Evolutionary conservation across 1,140 invertebrate species (phyloP).

Genomic region (Macrostomum lignano): DNA sequence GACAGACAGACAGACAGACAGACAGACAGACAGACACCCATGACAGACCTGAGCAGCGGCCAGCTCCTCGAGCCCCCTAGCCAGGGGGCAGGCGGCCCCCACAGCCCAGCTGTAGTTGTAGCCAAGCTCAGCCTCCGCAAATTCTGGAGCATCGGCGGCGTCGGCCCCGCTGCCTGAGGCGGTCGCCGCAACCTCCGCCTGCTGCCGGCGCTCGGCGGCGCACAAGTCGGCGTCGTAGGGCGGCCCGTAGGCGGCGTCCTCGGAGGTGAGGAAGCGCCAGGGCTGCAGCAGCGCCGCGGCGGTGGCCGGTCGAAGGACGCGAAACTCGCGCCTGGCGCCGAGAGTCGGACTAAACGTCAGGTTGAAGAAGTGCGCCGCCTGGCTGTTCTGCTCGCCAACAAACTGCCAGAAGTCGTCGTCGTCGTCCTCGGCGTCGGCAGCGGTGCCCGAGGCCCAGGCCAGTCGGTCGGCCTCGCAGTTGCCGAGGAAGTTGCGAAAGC

Average conservation of each 20-base stretch:
- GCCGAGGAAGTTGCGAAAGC: conserved; percentile 55
- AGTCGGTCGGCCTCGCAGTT: conserved; percentile 3
- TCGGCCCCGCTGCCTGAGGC: too few species aligned
- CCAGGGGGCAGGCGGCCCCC: too few species aligned
- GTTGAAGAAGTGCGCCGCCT: conserved; percentile 62
- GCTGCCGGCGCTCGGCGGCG: too few species aligned
- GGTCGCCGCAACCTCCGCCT: too few species aligned
- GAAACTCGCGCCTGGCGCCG: conserved; percentile 33
- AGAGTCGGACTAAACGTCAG: conserved; percentile 51
- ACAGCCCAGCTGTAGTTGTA: too few species aligned
- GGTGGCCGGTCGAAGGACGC: conserved; percentile 55
- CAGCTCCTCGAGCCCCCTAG: too few species aligned
- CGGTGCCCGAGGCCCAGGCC: neutral
- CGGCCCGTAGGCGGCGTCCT: conserved; percentile 61
- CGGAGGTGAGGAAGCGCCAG: conserved; percentile 70
- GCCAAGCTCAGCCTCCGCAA: too few species aligned
- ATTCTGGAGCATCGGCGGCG: too few species aligned
- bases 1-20: too few species aligned
- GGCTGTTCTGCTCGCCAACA: conserved; percentile 56
- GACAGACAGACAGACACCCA: too few species aligned
- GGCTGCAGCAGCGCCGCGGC: conserved; percentile 52
- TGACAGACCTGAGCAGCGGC: too few species aligned
- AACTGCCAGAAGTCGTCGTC: conserved; percentile 49
- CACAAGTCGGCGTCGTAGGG: conserved; percentile 63
- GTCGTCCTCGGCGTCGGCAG: neutral